Conservation (phyloP, 2,888 invertebrate genomes). For the Cenopis cana region DNA sequence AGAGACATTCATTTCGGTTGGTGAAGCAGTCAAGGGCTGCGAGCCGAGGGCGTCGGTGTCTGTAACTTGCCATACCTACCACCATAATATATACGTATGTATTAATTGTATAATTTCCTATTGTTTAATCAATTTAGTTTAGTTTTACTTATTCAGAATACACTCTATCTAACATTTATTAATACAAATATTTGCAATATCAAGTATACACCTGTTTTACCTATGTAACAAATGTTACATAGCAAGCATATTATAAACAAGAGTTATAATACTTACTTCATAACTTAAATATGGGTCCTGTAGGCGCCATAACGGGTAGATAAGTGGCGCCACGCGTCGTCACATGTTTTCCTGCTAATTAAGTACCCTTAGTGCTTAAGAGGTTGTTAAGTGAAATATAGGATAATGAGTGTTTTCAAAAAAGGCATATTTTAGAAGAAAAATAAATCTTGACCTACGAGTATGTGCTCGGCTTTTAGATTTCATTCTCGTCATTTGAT, state of each 20-base stretch:
- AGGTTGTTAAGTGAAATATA: constrained; percentile 19
- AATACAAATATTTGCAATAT: too few relatives aligned
- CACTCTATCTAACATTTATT: too few relatives aligned
- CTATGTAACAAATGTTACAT: too few relatives aligned
- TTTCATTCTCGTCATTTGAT: neutral
- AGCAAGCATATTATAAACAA: too few relatives aligned
- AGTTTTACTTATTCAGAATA: too few relatives aligned
- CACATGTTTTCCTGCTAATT: constrained; percentile 63
- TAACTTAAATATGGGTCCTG: neutral
- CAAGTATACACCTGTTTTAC: too few relatives aligned
- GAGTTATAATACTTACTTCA: too few relatives aligned
- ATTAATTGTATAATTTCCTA: neutral
- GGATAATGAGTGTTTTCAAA: neutral
- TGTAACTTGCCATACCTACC: neutral
- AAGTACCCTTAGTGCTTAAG: constrained; percentile 58
- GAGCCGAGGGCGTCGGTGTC: constrained; percentile 35
- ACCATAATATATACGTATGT: neutral
- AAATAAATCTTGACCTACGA: too few relatives aligned
- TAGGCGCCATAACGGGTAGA: constrained; percentile 50
- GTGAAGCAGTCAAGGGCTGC: constrained; percentile 56
- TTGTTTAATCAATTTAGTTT: neutral
- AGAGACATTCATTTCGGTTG: constrained; percentile 63
- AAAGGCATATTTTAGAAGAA: neutral
- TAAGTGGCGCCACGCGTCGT: constrained; percentile 67
- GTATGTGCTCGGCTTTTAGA: too few relatives aligned